Evolutionary conservation across 2,888 invertebrate genomes (phyloP).

Genomic region (Acleris sparsana): DNA sequence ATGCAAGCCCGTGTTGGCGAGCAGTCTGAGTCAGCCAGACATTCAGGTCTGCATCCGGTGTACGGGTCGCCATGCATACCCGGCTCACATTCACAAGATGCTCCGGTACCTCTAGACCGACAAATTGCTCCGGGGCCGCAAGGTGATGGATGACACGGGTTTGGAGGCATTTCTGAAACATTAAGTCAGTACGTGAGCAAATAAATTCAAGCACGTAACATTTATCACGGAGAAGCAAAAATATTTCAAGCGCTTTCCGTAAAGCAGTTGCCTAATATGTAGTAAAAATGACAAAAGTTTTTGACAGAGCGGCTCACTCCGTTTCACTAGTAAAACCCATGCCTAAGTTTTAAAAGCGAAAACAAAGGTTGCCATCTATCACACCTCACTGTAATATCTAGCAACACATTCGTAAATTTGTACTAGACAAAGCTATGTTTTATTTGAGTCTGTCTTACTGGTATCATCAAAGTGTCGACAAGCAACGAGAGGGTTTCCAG

Average conservation of each 20-base stretch:
- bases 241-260: slow-evolving; percentile 58
- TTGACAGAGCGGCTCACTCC: slow-evolving; percentile 52
- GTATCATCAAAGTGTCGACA: slow-evolving; percentile 83
- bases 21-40: slow-evolving; percentile 94
- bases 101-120: slow-evolving; percentile 86
- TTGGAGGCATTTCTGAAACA: slow-evolving; percentile 71
- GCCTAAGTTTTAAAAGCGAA: slow-evolving; percentile 82
- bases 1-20: slow-evolving; percentile 91
- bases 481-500: slow-evolving; percentile 89
- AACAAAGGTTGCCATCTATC: slow-evolving; percentile 43
- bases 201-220: not conserved
- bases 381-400: slow-evolving; percentile 21
- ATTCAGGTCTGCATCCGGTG: slow-evolving; percentile 91
- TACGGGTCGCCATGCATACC: slow-evolving; percentile 90
- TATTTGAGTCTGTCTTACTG: slow-evolving; percentile 75
- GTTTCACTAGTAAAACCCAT: slow-evolving; percentile 81
- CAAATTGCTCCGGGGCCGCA: slow-evolving; percentile 93
- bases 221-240: slow-evolving; percentile 38
- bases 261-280: slow-evolving; percentile 42
- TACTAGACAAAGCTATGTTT: slow-evolving; percentile 60
- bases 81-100: slow-evolving; percentile 88
- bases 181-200: slow-evolving; percentile 15
- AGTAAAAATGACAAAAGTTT: slow-evolving; percentile 4
- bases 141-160: slow-evolving; percentile 92
- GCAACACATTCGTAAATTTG: slow-evolving; percentile 33